phyloP scores from a whole-genome alignment of 2,797 vertebrate species.

The Acipenser ruthenus region DNA sequence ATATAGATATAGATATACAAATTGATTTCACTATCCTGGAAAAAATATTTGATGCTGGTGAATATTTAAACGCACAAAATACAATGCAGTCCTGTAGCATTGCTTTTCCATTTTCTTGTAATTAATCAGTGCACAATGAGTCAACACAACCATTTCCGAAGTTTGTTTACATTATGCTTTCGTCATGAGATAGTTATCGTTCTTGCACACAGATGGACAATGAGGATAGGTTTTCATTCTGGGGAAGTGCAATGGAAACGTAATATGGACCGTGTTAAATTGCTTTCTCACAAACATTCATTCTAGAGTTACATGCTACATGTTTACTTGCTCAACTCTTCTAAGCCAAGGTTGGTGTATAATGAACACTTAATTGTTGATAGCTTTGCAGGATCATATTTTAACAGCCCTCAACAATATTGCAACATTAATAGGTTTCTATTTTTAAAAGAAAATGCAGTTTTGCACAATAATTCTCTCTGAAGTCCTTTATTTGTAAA shows the following conservation, averaged over 20 bases:
- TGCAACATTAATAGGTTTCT: no score
- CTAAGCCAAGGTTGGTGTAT: neutral
- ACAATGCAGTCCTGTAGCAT: no score
- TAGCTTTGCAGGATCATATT: conserved; percentile 11
- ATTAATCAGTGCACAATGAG: neutral
- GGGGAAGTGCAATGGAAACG: conserved; percentile 39
- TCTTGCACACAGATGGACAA: conserved; percentile 34
- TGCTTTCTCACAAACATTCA: conserved; percentile 21
- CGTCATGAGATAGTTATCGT: conserved; percentile 40
- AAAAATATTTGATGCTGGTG: no score
- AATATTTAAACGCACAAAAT: no score
- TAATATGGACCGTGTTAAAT: conserved; percentile 19
- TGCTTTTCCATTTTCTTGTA: no score
- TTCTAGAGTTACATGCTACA: conserved; percentile 31
- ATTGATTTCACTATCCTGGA: no score
- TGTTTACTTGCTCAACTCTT: neutral
- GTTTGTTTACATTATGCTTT: conserved; percentile 22
- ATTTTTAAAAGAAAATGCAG: no score
- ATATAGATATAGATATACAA: no score
- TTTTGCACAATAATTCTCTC: no score
- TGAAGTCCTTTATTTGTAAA: no score
- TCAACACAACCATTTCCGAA: neutral
- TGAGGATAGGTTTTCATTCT: conserved; percentile 35
- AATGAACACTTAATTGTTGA: conserved; percentile 19
- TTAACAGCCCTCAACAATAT: no score